phyloP scores from a whole-genome alignment of 2,113 vertebrate species.

The Anhinga rufa region DNA sequence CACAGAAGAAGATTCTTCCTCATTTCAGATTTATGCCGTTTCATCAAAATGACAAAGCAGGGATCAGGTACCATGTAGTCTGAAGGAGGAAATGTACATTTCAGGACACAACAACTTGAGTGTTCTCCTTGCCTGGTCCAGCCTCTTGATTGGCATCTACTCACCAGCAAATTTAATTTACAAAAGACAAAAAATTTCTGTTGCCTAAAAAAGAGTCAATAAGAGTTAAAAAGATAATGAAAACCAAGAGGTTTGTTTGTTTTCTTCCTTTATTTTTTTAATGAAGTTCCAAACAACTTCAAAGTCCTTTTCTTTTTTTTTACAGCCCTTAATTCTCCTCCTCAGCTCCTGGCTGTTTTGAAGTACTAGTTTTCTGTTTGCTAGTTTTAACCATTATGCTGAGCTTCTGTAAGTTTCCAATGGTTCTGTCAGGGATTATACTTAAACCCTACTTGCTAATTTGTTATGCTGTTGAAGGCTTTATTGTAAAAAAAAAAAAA shows the following conservation, averaged over 20 bases:
- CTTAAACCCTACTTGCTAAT: background rate
- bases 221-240: background rate
- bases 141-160: background rate
- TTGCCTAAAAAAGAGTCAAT: background rate
- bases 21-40: background rate
- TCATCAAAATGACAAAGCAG: background rate
- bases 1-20: background rate
- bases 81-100: background rate
- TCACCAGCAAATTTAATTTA: background rate
- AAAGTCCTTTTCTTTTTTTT: background rate
- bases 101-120: background rate
- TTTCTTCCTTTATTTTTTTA: background rate
- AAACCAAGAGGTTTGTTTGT: too few species aligned
- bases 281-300: background rate
- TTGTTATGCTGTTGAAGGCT: background rate
- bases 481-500: background rate
- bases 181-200: background rate
- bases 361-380: background rate
- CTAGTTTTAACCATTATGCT: background rate
- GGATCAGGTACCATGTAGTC: background rate
- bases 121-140: background rate
- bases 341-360: background rate
- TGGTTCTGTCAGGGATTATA: background rate
- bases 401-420: background rate
- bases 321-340: background rate